These are phyloP conservation scores for Xiphophorus birchmanni DNA, from an alignment of 2,797 vertebrate species.

Conservation along the genomic window DNA sequence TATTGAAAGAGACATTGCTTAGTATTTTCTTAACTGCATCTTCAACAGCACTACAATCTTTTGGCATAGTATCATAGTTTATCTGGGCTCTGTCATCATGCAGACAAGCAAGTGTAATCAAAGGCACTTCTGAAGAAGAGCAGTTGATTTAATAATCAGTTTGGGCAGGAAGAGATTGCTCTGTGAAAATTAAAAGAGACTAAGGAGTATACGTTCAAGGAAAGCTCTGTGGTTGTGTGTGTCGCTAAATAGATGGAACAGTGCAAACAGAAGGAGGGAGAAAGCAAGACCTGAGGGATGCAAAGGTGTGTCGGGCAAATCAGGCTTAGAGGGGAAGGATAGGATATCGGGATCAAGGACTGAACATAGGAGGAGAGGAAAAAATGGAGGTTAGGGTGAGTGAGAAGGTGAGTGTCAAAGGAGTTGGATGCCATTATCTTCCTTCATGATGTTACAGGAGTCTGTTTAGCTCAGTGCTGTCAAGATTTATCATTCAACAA, in stretches of 20 bases:
- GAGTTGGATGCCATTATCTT: slow-evolving; percentile 40
- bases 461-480: slow-evolving; percentile 34
- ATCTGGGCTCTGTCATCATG: slow-evolving; percentile 36
- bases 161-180: slow-evolving; percentile 23
- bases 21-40: slow-evolving; percentile 6
- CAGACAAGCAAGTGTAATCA: slow-evolving; percentile 58
- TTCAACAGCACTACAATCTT: not conserved
- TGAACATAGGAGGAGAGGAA: not conserved
- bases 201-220: slow-evolving; percentile 15
- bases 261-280: slow-evolving; percentile 5
- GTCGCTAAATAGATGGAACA: slow-evolving; percentile 7
- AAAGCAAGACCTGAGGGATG: slow-evolving; percentile 14
- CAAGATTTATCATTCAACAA: slow-evolving; percentile 33
- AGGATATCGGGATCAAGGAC: slow-evolving; percentile 14
- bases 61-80: slow-evolving; percentile 40
- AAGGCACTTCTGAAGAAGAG: slow-evolving; percentile 43
- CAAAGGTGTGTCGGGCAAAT: slow-evolving; percentile 43
- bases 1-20: not conserved
- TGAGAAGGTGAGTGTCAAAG: slow-evolving; percentile 23
- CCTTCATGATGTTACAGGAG: slow-evolving; percentile 13
- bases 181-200: slow-evolving; percentile 2
- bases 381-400: slow-evolving; percentile 36
- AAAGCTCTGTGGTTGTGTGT: slow-evolving; percentile 7
- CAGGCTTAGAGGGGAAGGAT: slow-evolving; percentile 35
- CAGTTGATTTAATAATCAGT: slow-evolving; percentile 30